These are phyloP conservation scores for Antrozous pallidus DNA, from an alignment of 2,797 vertebrate genomes.

Conservation along the genomic window DNA sequence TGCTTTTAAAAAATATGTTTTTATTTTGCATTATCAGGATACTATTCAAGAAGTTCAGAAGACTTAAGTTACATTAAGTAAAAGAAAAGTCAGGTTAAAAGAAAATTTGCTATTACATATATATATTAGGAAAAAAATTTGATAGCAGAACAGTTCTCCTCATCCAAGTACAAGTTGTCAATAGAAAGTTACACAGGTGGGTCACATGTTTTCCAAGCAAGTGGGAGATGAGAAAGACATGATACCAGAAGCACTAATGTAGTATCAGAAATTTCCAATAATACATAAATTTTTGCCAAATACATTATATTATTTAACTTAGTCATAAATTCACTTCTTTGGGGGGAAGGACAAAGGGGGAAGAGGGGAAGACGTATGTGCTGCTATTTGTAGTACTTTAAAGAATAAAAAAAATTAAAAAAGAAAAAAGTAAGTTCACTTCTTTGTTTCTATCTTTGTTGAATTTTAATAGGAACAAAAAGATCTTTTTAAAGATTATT, in stretches of 20 bases:
- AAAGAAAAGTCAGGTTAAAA: slow-evolving; percentile 26
- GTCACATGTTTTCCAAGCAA: background rate
- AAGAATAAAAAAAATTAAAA: too few relatives aligned
- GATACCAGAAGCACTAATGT: background rate
- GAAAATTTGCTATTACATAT: background rate
- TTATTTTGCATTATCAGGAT: background rate
- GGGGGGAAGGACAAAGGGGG: too few relatives aligned
- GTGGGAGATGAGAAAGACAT: background rate
- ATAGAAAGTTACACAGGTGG: background rate
- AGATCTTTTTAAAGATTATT: background rate
- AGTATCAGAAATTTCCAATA: slow-evolving; percentile 9
- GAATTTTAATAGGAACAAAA: background rate
- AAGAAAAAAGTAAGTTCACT: background rate
- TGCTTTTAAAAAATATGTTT: background rate
- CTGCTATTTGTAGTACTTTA: too few relatives aligned
- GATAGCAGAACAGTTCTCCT: background rate
- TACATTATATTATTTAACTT: background rate
- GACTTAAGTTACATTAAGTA: slow-evolving; percentile 25
- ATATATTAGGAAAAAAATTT: background rate
- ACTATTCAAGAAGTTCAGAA: background rate
- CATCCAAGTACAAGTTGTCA: background rate
- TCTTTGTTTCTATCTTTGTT: background rate
- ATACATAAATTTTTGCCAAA: slow-evolving; percentile 12
- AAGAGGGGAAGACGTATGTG: too few relatives aligned
- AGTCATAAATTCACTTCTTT: background rate